phyloP scores from a whole-genome alignment of 2,888 invertebrate genomes.

The Hymenopus coronatus region DNA sequence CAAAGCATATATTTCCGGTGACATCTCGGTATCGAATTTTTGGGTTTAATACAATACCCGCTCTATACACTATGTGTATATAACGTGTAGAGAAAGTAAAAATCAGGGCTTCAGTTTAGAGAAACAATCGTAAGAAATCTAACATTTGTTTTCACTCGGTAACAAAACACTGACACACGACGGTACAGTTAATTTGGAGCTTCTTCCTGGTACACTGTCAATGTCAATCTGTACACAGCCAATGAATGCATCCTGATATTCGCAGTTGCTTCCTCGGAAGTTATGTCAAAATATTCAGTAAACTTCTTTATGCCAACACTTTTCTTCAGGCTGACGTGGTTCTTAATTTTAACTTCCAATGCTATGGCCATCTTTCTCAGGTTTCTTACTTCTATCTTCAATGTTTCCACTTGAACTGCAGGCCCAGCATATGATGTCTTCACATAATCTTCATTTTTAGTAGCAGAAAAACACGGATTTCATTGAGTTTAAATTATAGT shows the following conservation, averaged over 20 bases:
- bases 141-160: no score
- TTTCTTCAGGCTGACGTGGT: not conserved
- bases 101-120: not conserved
- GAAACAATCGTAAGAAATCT: not conserved
- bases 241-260: not conserved
- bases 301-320: no score
- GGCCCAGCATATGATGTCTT: not conserved
- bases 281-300: not conserved
- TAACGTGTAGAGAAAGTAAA: no score
- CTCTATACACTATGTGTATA: no score
- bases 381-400: not conserved
- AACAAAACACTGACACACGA: no score
- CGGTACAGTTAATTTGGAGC: not conserved
- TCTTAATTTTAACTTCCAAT: not conserved
- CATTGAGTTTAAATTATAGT: not conserved
- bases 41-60: no score
- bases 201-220: not conserved
- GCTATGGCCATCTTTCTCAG: not conserved
- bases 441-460: not conserved
- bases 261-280: not conserved
- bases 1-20: no score
- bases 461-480: not conserved
- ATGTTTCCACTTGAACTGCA: not conserved
- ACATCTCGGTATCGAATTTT: no score
- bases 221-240: not conserved